Evolutionary conservation across 2,113 vertebrate genomes (phyloP), one percentile per base, ranked within the genome.

Genomic region (Suricata suricatta): DNA sequence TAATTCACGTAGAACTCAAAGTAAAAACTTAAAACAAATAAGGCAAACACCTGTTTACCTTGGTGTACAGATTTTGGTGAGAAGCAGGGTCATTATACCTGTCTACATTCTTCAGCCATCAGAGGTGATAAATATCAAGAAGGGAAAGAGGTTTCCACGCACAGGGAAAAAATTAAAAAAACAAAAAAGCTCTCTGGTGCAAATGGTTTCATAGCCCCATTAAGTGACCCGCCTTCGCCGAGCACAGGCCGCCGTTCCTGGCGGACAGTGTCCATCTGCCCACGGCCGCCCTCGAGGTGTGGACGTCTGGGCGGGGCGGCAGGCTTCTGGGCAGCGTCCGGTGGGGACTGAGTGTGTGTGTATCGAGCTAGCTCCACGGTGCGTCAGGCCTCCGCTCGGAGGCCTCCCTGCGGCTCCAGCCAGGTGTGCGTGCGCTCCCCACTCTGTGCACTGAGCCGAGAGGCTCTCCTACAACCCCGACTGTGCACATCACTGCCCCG

Each of bases 71-170:
- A 97, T 99, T 99, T 98, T 99, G 99, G 99, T 99, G 99, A 98
- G 98, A 99, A 99, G 98, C 98, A 98, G 98, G 98, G 98, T 98
- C 98, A 96, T 98, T 99, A 98, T 97, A 99, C 99, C 99, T 99
- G 99, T 99, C 99, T 99, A 99, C 99, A 99, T 99, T 99, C 99
- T 99, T 99, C 98, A 99, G 99, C 99, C 99, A 99, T 99, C 99
- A 98, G 98, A 99, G 99, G 99, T 99, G 99, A 98, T 98, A 98
- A 98, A 96, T 95, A 98, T 93, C 97, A 99, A 99, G 97, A 98
- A 99, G 98, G 98, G 98, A 98, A 99, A 99, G 98, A 97, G 97
- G 98, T 72, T 92, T 95, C 91, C 96, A 98, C 98, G 98, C 98
- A 98, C 95, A 35, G 97, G 98, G 98, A 54, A 54, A 54, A 54